Evolutionary conservation across 2,888 invertebrate genomes (phyloP).

Genomic region (Brenthis daphne): DNA sequence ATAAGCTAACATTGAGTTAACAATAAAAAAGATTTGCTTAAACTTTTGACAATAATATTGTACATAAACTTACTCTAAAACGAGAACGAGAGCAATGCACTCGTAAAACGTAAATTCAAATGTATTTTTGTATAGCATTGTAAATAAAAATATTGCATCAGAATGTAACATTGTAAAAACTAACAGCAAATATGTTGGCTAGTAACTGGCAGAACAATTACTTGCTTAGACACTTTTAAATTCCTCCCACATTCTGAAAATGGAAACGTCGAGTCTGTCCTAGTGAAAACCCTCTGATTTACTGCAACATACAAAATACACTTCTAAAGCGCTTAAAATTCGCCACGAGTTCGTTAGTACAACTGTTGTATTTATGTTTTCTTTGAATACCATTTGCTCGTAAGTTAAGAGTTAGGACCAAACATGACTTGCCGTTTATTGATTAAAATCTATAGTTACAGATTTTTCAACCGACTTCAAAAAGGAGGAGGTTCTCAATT

Average conservation of each 20-base stretch:
- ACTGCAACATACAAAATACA: constrained; percentile 29
- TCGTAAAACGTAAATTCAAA: neutral
- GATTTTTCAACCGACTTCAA: too few relatives aligned
- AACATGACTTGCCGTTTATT: too few relatives aligned
- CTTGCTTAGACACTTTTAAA: constrained; percentile 77
- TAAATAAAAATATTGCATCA: constrained; percentile 2
- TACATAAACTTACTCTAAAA: too few relatives aligned
- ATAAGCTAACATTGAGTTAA: too few relatives aligned
- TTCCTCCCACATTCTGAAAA: constrained; percentile 68
- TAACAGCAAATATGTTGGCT: constrained; percentile 35
- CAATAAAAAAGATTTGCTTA: too few relatives aligned
- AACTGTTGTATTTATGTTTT: constrained; percentile 17
- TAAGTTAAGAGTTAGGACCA: constrained; percentile 3
- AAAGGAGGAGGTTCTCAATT: too few relatives aligned
- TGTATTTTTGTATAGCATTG: neutral
- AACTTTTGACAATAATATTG: too few relatives aligned
- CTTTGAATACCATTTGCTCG: constrained; percentile 13
- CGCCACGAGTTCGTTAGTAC: constrained; percentile 23
- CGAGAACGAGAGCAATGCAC: neutral
- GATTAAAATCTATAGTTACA: too few relatives aligned
- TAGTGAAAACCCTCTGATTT: constrained; percentile 31
- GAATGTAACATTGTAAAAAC: constrained; percentile 2
- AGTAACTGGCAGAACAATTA: constrained; percentile 79
- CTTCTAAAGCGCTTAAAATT: constrained; percentile 24
- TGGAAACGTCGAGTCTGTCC: constrained; percentile 59